Percentiles rank a stretch among this genome's conserved stretches.
Evolutionary conservation across 2,888 invertebrate genomes (phyloP).

Genomic region (Yponomeuta sedellus): DNA sequence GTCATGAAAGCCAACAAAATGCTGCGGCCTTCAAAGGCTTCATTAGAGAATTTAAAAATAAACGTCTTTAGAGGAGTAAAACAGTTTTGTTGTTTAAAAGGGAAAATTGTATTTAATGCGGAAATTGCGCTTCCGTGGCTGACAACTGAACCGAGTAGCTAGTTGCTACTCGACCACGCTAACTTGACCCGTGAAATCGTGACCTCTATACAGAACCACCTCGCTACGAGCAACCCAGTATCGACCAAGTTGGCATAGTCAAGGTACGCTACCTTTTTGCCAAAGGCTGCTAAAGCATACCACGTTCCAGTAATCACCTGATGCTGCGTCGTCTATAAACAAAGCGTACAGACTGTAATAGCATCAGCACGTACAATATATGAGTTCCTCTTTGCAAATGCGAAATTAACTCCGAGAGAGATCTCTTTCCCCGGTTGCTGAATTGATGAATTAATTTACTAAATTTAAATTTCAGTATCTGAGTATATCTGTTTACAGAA

Average conservation of each 20-base stretch:
- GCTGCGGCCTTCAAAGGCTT: constrained; percentile 4
- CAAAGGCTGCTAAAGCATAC: neutral
- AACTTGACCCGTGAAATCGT: neutral
- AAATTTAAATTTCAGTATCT: no score
- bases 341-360: neutral
- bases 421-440: no score
- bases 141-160: constrained; percentile 29
- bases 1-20: no score
- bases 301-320: neutral
- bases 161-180: constrained; percentile 3
- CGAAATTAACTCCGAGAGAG: no score
- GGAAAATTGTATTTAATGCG: constrained; percentile 56
- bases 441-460: no score
- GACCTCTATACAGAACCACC: neutral
- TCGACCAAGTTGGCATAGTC: neutral
- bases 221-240: neutral
- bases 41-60: constrained; percentile 26
- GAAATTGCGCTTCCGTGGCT: constrained; percentile 68
- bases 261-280: neutral
- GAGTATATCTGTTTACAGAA: no score
- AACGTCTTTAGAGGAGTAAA: constrained; percentile 26
- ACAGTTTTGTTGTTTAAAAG: constrained; percentile 42
- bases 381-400: no score
- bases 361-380: no score
- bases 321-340: neutral